Percentiles rank a stretch among this genome's conserved stretches.
phyloP scores from a whole-genome alignment of 2,888 invertebrate genomes.

The Pristionchus exspectatus region DNA sequence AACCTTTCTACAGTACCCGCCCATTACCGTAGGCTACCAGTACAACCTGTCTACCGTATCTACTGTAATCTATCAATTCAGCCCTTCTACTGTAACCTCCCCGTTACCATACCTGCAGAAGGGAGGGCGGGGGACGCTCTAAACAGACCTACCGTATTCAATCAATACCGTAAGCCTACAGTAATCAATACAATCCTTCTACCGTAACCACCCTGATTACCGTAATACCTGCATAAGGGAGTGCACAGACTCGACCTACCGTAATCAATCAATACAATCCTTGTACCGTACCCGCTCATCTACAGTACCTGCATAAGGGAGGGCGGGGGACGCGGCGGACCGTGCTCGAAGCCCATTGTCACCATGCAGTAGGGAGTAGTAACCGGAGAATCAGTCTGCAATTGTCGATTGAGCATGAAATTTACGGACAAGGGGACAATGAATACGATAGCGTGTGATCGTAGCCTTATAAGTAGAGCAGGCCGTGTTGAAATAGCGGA shows the following conservation, averaged over 20 bases:
- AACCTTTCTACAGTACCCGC: too few species aligned
- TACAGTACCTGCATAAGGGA: constrained; percentile 1
- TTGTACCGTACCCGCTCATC: not conserved
- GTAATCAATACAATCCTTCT: not conserved
- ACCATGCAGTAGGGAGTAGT: not conserved
- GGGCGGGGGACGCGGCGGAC: constrained; percentile 19
- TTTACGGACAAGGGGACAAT: not conserved
- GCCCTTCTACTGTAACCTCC: too few species aligned
- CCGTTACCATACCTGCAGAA: too few species aligned
- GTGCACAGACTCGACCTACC: not conserved
- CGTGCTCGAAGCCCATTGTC: constrained; percentile 46
- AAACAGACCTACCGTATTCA: too few species aligned
- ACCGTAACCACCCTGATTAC: not conserved
- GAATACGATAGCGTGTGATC: not conserved
- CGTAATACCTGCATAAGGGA: not conserved
- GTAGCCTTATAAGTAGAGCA: not conserved
- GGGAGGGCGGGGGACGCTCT: too few species aligned
- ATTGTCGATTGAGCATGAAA: not conserved
- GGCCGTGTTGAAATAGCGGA: not conserved
- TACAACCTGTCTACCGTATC: too few species aligned
- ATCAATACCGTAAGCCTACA: too few species aligned
- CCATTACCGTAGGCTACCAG: too few species aligned
- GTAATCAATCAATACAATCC: not conserved
- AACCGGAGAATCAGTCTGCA: not conserved
- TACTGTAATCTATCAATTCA: too few species aligned